Percentiles rank a stretch among this genome's conserved stretches.
phyloP scores from a whole-genome alignment of 2,888 invertebrate genomes.

The Nymphalis c-album region DNA sequence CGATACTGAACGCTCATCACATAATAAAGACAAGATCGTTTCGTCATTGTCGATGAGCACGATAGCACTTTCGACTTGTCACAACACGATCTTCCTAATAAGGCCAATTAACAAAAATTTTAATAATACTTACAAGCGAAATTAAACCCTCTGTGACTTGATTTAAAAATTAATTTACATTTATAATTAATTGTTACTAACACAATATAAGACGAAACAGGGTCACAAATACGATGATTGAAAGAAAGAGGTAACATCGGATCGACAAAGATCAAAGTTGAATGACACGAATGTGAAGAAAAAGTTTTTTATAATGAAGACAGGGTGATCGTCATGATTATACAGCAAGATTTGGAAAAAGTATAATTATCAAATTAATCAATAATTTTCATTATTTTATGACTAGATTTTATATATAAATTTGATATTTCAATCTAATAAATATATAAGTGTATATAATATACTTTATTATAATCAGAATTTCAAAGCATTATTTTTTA shows the following conservation, averaged over 20 bases:
- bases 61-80: constrained; percentile 80
- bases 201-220: constrained; percentile 53
- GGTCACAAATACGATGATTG: constrained; percentile 63
- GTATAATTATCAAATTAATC: neutral
- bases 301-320: constrained; percentile 55
- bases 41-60: constrained; percentile 81
- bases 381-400: neutral
- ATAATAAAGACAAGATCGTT: constrained; percentile 82
- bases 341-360: constrained; percentile 53
- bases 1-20: constrained; percentile 81
- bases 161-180: constrained; percentile 52
- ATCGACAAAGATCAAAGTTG: constrained; percentile 77
- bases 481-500: too few species aligned
- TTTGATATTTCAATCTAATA: too few species aligned
- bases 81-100: constrained; percentile 81
- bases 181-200: constrained; percentile 39
- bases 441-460: too few species aligned
- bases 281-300: constrained; percentile 63
- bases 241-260: constrained; percentile 69
- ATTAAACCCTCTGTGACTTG: constrained; percentile 57
- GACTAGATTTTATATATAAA: too few species aligned
- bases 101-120: constrained; percentile 79
- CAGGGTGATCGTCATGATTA: constrained; percentile 59
- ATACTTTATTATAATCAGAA: too few species aligned
- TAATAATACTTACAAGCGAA: constrained; percentile 52